Conservation (phyloP, 2,888 invertebrate species). For the Pollenia labialis region DNA sequence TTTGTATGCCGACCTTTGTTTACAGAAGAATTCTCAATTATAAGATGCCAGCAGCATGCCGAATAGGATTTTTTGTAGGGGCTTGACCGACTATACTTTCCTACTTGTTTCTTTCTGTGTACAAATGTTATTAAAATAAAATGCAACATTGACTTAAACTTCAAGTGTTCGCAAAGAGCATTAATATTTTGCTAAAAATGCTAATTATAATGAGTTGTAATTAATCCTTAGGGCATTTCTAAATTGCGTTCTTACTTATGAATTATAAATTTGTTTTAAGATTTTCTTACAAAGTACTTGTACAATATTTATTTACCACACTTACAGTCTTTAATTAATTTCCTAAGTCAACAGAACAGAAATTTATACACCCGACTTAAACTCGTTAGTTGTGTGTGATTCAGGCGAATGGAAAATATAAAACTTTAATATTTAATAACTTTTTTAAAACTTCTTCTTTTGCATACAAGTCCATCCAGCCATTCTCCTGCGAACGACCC, state of each 20-base stretch:
- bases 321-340: neutral
- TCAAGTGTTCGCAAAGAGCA: neutral
- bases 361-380: neutral
- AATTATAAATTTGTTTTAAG: constrained; percentile 7
- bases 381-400: too few relatives aligned
- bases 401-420: constrained; percentile 5
- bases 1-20: too few relatives aligned
- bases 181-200: neutral
- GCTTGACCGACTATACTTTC: too few relatives aligned
- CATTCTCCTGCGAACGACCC: constrained; percentile 1
- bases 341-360: neutral
- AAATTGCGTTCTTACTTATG: neutral
- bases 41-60: too few relatives aligned
- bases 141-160: too few relatives aligned
- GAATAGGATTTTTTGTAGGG: too few relatives aligned
- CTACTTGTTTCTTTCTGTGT: too few relatives aligned
- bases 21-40: too few relatives aligned
- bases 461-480: neutral
- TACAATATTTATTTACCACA: neutral
- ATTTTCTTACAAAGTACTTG: neutral
- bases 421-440: constrained; percentile 43
- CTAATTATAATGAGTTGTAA: constrained; percentile 5
- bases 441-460: constrained; percentile 16
- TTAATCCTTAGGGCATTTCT: constrained; percentile 16
- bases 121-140: too few relatives aligned